Evolutionary conservation across 2,888 invertebrate species (phyloP).

Genomic region (Euzophera pinguis): DNA sequence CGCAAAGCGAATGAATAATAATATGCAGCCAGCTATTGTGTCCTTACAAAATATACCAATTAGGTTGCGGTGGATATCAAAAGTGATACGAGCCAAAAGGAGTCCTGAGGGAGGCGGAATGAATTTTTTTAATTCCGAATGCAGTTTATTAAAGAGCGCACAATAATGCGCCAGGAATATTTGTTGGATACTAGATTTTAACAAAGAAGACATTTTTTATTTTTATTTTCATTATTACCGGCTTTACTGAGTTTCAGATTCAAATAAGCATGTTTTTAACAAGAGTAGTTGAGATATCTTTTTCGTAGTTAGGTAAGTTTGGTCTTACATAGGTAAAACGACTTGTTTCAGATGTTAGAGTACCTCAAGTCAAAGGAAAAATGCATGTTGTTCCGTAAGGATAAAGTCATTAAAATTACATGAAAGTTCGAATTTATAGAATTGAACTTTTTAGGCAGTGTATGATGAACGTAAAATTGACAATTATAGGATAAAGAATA

Average conservation of each 20-base stretch:
- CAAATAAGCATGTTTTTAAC: neutral
- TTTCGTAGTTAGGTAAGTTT: too few species aligned
- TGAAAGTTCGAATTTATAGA: too few species aligned
- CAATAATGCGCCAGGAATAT: conserved; percentile 65
- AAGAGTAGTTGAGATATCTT: too few species aligned
- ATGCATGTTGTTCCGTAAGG: too few species aligned
- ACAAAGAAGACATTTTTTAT: conserved; percentile 58
- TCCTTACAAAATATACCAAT: conserved; percentile 73
- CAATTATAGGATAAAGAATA: too few species aligned
- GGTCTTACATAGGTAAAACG: too few species aligned
- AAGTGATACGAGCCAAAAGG: conserved; percentile 58
- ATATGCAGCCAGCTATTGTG: conserved; percentile 70
- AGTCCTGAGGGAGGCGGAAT: conserved; percentile 55
- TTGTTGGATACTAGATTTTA: conserved; percentile 57
- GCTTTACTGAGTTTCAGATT: conserved; percentile 43
- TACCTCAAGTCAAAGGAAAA: too few species aligned
- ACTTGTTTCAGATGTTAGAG: too few species aligned
- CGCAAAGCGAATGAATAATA: conserved; percentile 70
- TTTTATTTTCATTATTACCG: conserved; percentile 56
- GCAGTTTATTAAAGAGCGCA: conserved; percentile 77
- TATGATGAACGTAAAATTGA: too few species aligned
- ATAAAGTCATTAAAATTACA: too few species aligned
- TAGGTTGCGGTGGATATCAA: conserved; percentile 73
- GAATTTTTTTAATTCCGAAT: conserved; percentile 78
- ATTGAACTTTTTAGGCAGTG: too few species aligned